A percentile compares a stretch with the other conserved stretches of the same genome.
Evolutionary conservation across 2,113 vertebrate genomes (phyloP).

Genomic region (Pterocles burchelli): DNA sequence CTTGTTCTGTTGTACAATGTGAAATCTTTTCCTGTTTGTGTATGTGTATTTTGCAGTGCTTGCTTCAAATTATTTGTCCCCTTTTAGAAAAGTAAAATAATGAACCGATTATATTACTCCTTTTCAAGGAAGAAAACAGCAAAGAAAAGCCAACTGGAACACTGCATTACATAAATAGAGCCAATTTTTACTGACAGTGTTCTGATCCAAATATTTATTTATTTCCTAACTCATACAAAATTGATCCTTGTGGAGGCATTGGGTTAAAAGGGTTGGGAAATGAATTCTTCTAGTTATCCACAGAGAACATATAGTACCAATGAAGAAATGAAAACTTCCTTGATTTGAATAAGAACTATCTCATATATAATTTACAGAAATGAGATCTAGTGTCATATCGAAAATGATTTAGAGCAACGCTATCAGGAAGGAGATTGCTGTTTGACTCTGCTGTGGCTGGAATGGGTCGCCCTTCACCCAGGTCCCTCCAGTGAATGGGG

Average conservation of each 20-base stretch:
- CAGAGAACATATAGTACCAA: constrained; percentile 15
- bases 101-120: not conserved
- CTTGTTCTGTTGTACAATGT: not conserved
- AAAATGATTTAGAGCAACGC: not conserved
- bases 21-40: not conserved
- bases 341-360: constrained; percentile 12
- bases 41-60: not conserved
- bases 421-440: not conserved
- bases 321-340: not conserved
- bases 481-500: not conserved
- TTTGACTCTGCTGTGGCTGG: not conserved
- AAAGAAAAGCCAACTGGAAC: not conserved
- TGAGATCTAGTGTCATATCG: not conserved
- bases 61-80: not conserved
- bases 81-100: constrained; percentile 21
- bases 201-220: constrained; percentile 62
- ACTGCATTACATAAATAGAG: not conserved
- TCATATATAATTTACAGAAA: not conserved
- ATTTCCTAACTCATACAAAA: constrained; percentile 55
- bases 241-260: constrained; percentile 1
- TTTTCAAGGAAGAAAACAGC: constrained; percentile 19
- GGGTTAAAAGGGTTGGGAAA: constrained; percentile 20
- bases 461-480: not conserved
- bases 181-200: constrained; percentile 39
- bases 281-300: constrained; percentile 16